Base-by-base conservation (phyloP, 2,888 invertebrate genomes). In the Sinhomidia bicolor region DNA sequence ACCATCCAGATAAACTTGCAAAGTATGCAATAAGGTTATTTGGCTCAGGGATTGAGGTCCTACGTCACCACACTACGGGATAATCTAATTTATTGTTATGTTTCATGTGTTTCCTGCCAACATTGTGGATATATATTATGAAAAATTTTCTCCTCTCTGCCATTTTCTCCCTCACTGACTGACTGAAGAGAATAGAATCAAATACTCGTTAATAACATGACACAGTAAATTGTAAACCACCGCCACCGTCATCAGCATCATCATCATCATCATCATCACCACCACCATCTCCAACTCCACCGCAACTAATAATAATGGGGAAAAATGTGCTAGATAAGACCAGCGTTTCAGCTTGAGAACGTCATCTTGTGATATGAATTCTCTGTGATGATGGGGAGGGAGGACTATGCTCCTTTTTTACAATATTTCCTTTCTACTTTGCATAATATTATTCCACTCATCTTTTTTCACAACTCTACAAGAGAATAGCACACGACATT, bases 21-120 rank as follows among this genome's bases (percentile, higher is more conserved):
- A 54, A 60, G 62, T 47, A 44, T 62, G 84, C 47, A 84, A 62
- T 44, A 41, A 47, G 47, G 57, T 71, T 85, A 85, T 85, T 85
- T 87, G 81, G 86, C 86, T 74, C 86, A 74, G 44, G 62, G 86
- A 85, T 87, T 87, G 81, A 81, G 81, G 71, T 87, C 60, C 74
- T 81, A 74, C 86, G 74, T 87, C 86, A 81, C 86, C 29, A 12
- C 29, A 74, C 57, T 86, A 71, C 79, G 12, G 44, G 79, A 79
- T 80, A 86, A 80, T 76, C 57, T 86, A 68, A 86, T 86, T 86
- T 86, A 80, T 86, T 86, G 80, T 80, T 62, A 26, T 86, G 65
- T 65, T 80, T 86, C 71, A 80, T 80, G 29, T 51, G 41, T 65
- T 71, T 80, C 79, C 71, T 86, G 79, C 85, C 85, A 80, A 80